Base-by-base conservation (phyloP, 2,113 vertebrate species). In the Dendropsophus ebraccatus region DNA sequence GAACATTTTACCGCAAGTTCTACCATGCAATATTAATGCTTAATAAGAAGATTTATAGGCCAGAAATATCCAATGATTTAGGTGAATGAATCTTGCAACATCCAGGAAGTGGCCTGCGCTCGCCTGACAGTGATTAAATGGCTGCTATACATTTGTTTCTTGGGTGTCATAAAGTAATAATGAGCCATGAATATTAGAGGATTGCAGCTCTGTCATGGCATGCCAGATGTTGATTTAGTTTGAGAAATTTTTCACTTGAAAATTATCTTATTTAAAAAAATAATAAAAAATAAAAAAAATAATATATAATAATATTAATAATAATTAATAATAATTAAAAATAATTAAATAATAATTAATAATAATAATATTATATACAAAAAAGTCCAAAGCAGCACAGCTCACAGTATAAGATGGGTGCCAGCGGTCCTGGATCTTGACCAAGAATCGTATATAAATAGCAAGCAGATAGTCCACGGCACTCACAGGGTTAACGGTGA, bases 131-230 rank as follows among this genome's bases (percentile, higher is more conserved):
- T 23, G 54, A 47, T 81, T 81, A 37, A 80, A 37, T 79, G 16
- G 77, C 60, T 56, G 50, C 13, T 79, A 23, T 79, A 79, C 76
- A 79, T 58, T 54, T 79, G 76, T 58, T 79, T 79, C 30, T 47
- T 4, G 56, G 76, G 52, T 79, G 30, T 58, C 52, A 79, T 79
- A 79, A 79, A 79, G 76, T 56, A 79, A 58, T 79, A 79, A 79
- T 79, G 76, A 79, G 76, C 76, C 58, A 79, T 56, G 76, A 79
- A 79, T 79, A 79, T 79, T 58, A 79, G 52, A 79, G 32, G 11
- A 41, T 37, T 58, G 76, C 76, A 37, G 52, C 28, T 37, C 30
- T 58, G 12, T 79, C 30, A 79, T 79, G 52, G 4, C 21, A 79
- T 37, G 19, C 16, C 52, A 79, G 30, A 17, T 21, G 41, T 11